These are phyloP conservation scores for Apodemus agrarius DNA, from an alignment of 2,797 vertebrate species.

Conservation along the genomic window DNA sequence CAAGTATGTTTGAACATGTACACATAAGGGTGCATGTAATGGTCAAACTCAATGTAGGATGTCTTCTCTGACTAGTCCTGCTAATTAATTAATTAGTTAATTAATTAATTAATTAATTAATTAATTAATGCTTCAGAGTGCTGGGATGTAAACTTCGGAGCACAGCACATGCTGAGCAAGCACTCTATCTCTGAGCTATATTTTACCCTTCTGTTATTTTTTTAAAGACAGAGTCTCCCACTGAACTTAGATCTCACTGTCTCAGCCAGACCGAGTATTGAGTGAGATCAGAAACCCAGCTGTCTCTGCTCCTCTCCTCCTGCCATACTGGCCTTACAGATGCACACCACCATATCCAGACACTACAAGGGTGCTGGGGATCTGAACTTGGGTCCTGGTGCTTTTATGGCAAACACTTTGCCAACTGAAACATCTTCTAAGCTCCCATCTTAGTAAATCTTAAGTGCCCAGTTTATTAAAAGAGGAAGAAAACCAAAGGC, in stretches of 20 bases:
- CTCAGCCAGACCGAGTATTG: not conserved
- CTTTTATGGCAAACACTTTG: not conserved
- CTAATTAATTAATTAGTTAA: not conserved
- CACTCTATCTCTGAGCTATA: not conserved
- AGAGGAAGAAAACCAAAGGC: not conserved
- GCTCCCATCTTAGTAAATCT: not conserved
- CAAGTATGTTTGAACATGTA: not conserved
- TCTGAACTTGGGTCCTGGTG: not conserved
- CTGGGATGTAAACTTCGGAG: not conserved
- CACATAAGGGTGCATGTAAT: not conserved
- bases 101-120: too few species aligned
- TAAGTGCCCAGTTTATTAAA: slow-evolving; percentile 14
- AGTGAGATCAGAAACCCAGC: not conserved
- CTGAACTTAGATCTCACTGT: not conserved
- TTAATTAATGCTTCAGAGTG: not conserved
- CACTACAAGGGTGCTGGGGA: not conserved
- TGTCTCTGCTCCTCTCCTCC: too few species aligned
- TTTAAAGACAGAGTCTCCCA: not conserved
- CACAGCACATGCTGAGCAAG: not conserved
- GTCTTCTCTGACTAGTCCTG: not conserved
- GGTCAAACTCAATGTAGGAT: not conserved
- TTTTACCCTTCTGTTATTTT: too few species aligned
- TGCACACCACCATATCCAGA: not conserved
- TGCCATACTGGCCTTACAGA: not conserved
- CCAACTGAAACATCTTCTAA: not conserved